Evolutionary conservation across 92 coral and sea anemone species (phyloP).

Genomic region (Umimayanthus kanabou): DNA sequence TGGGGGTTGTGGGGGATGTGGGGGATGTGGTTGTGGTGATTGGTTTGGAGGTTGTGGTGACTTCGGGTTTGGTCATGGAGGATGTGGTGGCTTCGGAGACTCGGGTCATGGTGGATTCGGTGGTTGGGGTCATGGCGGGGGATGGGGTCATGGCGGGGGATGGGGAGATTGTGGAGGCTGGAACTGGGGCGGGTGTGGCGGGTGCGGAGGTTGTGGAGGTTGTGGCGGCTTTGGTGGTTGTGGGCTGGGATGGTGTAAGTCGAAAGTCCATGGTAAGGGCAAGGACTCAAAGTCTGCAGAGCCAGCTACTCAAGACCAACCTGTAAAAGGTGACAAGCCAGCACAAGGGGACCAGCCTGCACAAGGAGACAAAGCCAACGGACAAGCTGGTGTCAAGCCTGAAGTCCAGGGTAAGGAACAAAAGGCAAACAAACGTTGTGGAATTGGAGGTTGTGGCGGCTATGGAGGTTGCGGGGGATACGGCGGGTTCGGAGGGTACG

Average conservation of each 20-base stretch:
- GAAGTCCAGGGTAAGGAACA: constrained; percentile 45
- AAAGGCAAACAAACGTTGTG: constrained; percentile 70
- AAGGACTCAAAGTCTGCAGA: constrained; percentile 51
- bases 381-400: constrained; percentile 35
- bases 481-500: constrained; percentile 29
- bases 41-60: constrained; percentile 47
- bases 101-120: constrained; percentile 59
- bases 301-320: constrained; percentile 48
- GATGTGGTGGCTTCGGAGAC: constrained; percentile 50
- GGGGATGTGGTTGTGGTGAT: constrained; percentile 42
- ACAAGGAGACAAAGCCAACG: neutral
- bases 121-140: constrained; percentile 54
- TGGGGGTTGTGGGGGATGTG: constrained; percentile 47
- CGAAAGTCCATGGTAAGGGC: constrained; percentile 59
- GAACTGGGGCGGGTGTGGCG: constrained; percentile 64
- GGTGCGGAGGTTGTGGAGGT: constrained; percentile 30
- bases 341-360: neutral
- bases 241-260: constrained; percentile 67
- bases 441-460: constrained; percentile 16
- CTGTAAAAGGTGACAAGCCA: neutral
- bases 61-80: constrained; percentile 57
- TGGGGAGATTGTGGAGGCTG: constrained; percentile 59
- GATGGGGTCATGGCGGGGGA: constrained; percentile 63
- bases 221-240: constrained; percentile 55
- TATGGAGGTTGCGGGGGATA: neutral